phyloP scores from a whole-genome alignment of 2,888 invertebrate genomes.

The Lasioglossum figueresi region DNA sequence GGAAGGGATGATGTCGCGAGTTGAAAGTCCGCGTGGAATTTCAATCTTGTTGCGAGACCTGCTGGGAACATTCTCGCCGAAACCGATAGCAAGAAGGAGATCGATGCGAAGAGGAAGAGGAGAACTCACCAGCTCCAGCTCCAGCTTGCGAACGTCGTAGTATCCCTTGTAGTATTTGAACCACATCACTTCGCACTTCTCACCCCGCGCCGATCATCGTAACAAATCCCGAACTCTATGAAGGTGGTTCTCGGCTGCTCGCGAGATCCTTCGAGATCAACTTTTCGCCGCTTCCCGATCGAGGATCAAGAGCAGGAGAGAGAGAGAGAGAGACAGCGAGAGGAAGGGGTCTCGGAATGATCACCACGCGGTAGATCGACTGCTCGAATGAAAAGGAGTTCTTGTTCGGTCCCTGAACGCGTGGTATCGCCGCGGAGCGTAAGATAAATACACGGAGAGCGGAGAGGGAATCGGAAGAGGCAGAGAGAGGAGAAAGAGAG shows the following conservation, averaged over 20 bases:
- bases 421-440: slow-evolving; percentile 44
- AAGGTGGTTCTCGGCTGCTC: not conserved
- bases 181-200: slow-evolving; percentile 75
- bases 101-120: not conserved
- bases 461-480: slow-evolving; percentile 24
- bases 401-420: slow-evolving; percentile 50
- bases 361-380: slow-evolving; percentile 38
- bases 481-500: slow-evolving; percentile 24
- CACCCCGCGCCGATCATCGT: slow-evolving; percentile 34
- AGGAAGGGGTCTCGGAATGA: not conserved
- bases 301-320: not conserved
- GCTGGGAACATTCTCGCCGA: not conserved
- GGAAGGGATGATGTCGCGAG: slow-evolving; percentile 1
- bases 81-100: not conserved
- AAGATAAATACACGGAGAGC: slow-evolving; percentile 51
- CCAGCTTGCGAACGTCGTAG: slow-evolving; percentile 80
- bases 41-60: slow-evolving; percentile 23
- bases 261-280: not conserved
- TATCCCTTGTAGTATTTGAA: slow-evolving; percentile 81
- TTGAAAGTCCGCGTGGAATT: slow-evolving; percentile 45
- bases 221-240: not conserved
- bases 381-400: slow-evolving; percentile 61
- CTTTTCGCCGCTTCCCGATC: not conserved
- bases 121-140: slow-evolving; percentile 77
- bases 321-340: not conserved